Evolutionary conservation across 2,113 vertebrate genomes (phyloP).

Genomic region (Corythornis madagascariensis): DNA sequence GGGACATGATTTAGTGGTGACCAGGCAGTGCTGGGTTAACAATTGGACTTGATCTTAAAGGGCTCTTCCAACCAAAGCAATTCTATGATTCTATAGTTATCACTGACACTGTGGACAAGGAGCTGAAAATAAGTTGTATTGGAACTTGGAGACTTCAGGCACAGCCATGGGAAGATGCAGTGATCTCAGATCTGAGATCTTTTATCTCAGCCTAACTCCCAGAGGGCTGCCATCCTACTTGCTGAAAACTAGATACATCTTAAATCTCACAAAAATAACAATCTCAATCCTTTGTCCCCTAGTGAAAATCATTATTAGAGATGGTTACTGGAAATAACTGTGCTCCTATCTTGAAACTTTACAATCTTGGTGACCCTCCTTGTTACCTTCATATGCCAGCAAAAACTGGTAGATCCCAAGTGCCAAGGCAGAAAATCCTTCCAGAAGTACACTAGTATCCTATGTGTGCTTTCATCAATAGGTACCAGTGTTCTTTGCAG

Average conservation of each 20-base stretch:
- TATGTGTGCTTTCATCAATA: not conserved
- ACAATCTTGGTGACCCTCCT: not conserved
- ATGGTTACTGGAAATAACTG: not conserved
- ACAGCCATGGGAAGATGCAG: not conserved
- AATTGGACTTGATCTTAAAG: no score
- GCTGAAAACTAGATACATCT: not conserved
- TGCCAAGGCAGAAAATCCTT: not conserved
- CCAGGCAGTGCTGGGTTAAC: no score
- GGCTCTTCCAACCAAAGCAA: no score
- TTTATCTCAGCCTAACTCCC: not conserved
- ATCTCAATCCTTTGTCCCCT: not conserved
- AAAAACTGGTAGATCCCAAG: not conserved
- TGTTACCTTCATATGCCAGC: not conserved
- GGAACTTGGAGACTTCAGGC: not conserved
- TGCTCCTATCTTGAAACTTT: not conserved
- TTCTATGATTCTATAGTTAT: not conserved
- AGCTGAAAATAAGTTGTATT: not conserved
- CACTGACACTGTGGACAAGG: not conserved
- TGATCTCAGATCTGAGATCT: not conserved
- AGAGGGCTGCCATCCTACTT: not conserved
- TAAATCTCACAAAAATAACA: not conserved
- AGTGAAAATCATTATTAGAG: not conserved
- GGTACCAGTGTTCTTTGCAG: accelerated
- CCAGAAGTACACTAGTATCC: not conserved
- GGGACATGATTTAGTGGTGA: no score